Evolutionary conservation across 92 coral and sea anemone genomes (phyloP).

Genomic region (Zoanthus sociatus): DNA sequence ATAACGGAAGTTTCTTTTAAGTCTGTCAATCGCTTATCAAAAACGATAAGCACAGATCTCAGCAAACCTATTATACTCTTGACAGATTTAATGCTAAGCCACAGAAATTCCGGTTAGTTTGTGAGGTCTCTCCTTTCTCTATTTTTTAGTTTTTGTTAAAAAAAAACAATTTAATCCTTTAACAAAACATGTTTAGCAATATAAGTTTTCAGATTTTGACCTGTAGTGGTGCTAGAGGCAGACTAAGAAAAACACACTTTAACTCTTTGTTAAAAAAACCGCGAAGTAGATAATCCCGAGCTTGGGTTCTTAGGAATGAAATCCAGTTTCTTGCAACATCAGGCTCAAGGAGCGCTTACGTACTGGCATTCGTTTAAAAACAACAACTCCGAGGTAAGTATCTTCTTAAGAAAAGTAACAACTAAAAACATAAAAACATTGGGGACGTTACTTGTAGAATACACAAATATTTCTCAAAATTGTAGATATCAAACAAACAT

Average conservation of each 20-base stretch:
- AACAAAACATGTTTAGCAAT: neutral
- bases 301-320: too few species aligned
- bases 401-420: too few species aligned
- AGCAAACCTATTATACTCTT: neutral
- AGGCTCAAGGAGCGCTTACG: too few species aligned
- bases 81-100: conserved; percentile 3
- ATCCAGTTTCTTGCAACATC: too few species aligned
- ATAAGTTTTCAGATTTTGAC: neutral
- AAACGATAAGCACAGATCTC: neutral
- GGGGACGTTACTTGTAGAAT: too few species aligned
- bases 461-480: too few species aligned
- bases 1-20: conserved; percentile 7
- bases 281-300: neutral
- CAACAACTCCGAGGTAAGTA: too few species aligned
- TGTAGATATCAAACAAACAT: too few species aligned
- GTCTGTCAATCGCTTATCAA: conserved; percentile 12
- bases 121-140: neutral
- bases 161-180: too few species aligned
- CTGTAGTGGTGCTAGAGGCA: neutral
- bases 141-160: neutral
- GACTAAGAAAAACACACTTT: neutral
- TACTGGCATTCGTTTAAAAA: too few species aligned
- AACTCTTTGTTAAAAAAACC: neutral
- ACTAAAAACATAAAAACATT: too few species aligned
- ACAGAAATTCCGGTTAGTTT: neutral